Percentiles rank a stretch among this genome's conserved stretches.
Conservation (phyloP, 2,113 vertebrate genomes). For the Bos taurus region DNA sequence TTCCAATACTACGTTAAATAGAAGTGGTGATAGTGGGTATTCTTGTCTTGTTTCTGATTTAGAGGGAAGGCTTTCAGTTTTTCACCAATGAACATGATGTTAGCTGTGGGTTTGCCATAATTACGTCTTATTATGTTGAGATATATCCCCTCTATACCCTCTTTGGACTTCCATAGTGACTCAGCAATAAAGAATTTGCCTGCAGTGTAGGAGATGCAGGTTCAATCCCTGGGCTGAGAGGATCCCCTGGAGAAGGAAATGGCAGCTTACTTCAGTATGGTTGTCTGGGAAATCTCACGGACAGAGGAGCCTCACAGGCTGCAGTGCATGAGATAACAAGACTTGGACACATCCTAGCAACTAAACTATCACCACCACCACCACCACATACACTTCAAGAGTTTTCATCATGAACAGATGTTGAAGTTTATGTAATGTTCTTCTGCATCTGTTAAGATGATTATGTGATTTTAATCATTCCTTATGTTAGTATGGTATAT, state of each 20-base stretch:
- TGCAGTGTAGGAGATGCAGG: background rate
- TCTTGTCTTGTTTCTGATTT: background rate
- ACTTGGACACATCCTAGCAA: background rate
- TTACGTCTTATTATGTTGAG: background rate
- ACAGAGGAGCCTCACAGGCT: background rate
- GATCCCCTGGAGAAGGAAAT: background rate
- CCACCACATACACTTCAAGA: background rate
- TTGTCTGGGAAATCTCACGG: background rate
- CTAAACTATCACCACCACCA: background rate
- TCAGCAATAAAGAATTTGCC: background rate
- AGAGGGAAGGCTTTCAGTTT: background rate
- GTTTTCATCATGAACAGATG: background rate
- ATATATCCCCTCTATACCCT: background rate
- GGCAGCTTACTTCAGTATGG: background rate
- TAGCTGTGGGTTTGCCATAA: background rate
- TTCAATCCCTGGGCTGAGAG: background rate
- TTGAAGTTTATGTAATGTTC: background rate
- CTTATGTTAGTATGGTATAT: background rate
- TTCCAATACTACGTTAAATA: background rate
- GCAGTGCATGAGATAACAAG: background rate
- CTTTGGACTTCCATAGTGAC: background rate
- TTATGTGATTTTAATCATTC: background rate
- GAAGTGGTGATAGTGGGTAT: background rate
- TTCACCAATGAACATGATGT: background rate
- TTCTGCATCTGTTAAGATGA: background rate